Evolutionary conservation across 1,140 invertebrate genomes (phyloP), one percentile per base, ranked within the genome.

Genomic region (Nasonia vitripennis): DNA sequence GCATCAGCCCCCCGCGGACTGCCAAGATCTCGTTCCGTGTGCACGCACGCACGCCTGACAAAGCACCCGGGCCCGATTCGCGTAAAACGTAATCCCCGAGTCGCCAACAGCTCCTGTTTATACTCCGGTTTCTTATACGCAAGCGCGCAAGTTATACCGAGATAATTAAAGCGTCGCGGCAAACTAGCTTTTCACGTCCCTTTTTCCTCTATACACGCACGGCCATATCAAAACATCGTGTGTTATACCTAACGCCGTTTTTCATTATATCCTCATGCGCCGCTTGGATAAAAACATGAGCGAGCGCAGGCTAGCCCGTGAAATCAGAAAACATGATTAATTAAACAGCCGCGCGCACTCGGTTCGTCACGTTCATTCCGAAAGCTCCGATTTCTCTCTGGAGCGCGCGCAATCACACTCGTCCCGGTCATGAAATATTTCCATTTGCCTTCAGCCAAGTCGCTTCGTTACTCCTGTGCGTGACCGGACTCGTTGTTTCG

Each of bases 351-450:
- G 68, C 31, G 68, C 31, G 10, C 68, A 2, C 55, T 12, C 2
- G 41, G 41, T 45, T 70, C 27, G 23, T 71, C 68, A 17, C 68
- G 68, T 34, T 71, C 31, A 11, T 11, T 11, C 31, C 12, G 9
- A 17, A 71, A 71, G 31, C 68, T 71, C 68, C 68, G 31, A 31
- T 62, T 62, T 62, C 55, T 62, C 55, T 62, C 20, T 7, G 5
- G 17, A 62, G 27, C 3, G 9, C 31, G 70, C 23, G 70, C 73
- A 75, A 86, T 86, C 83, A 37, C 89, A 87, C 86, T 81, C 79
- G 78, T 45, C 78, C 71, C 71, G 51, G 84, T 88, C 88, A 90
- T 87, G 89, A 77, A 90, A 90, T 87, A 90, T 85, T 87, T 85
- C 83, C 88, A 87, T 89, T 90, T 89, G 70, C 41, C 45, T 34